phyloP scores from a whole-genome alignment of 2,888 invertebrate species.

The Hoplodrina ambigua region DNA sequence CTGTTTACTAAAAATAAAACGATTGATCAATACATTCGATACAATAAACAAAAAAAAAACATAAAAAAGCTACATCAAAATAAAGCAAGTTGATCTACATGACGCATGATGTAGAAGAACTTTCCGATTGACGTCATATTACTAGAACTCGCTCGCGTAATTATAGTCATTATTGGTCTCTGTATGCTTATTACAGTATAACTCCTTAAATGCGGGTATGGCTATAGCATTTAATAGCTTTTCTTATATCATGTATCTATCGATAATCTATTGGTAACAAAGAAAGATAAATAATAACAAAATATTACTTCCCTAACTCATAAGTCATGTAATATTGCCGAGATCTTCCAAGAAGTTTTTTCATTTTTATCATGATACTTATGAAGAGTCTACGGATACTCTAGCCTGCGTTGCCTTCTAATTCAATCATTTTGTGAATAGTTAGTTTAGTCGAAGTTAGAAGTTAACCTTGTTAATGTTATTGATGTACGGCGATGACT shows the following conservation, averaged over 20 bases:
- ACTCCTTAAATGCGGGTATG: background rate
- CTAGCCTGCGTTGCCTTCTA: background rate
- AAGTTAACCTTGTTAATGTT: conserved; percentile 1
- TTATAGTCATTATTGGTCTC: conserved; percentile 29
- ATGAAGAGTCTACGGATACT: too few relatives aligned
- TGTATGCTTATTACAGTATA: background rate
- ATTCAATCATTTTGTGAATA: conserved; percentile 4
- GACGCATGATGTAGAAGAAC: conserved; percentile 28
- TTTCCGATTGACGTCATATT: conserved; percentile 54
- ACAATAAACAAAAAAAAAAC: background rate
- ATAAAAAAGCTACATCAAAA: background rate
- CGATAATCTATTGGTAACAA: background rate
- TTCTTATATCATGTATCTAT: background rate
- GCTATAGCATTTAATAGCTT: background rate
- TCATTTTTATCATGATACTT: too few relatives aligned
- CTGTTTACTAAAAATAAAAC: background rate
- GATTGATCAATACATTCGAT: background rate
- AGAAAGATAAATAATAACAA: background rate
- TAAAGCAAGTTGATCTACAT: conserved; percentile 9
- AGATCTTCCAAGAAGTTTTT: conserved; percentile 31
- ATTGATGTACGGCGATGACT: background rate
- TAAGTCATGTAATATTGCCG: background rate
- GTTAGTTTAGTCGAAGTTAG: conserved; percentile 25
- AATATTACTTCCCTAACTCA: background rate
- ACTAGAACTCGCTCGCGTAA: conserved; percentile 17